Base-by-base conservation (phyloP, 2,797 vertebrate species). In the Cygnus olor region DNA sequence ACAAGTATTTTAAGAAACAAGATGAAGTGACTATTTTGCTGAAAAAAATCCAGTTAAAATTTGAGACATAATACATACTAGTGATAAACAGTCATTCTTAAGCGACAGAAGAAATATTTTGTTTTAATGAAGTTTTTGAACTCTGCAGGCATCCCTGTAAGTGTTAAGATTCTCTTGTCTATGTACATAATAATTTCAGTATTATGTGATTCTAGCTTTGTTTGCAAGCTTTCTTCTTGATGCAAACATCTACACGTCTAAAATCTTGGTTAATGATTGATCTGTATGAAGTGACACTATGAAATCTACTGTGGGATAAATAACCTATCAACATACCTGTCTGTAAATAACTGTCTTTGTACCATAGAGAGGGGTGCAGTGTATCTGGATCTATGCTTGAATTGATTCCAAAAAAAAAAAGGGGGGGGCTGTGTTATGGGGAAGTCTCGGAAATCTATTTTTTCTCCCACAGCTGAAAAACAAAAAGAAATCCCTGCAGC, bases 21-120 rank as follows among this genome's bases (percentile, higher is more conserved):
- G 54, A 44, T 4, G 1, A 58, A 34, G 6, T 15, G 10, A 21
- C 42, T 28, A 14, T n/a, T 79, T 40, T 66, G n/a, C 56, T 64
- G 42, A 34, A 56, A 53, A 53, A 57, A 77, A 28, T 32, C 18
- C 54, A 24, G 8, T 20, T 38, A 38, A 11, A 24, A 25, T 45
- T 28, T 36, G 27, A 27, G 51, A 28, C 0, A 1, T 15, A 10
- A 7, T 1, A 16, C 19, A 5, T 7, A 40, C 14, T 18, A 18
- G 19, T 14, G 19, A 21, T 28, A 14, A 68, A 28, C 14, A 14
- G 13, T 47, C 16, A 17, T 34, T 73, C 10, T 34, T 6, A 5
- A 34, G 34, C 0, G 0, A 18, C 21, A 22, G 57, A 58, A 38
- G 22, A 14, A 44, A 14, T 3, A 4, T 24, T 3, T n/a, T 20